These are phyloP conservation scores for Poeciliopsis presidionis DNA, from an alignment of 2,797 vertebrate species.

Conservation along the genomic window DNA sequence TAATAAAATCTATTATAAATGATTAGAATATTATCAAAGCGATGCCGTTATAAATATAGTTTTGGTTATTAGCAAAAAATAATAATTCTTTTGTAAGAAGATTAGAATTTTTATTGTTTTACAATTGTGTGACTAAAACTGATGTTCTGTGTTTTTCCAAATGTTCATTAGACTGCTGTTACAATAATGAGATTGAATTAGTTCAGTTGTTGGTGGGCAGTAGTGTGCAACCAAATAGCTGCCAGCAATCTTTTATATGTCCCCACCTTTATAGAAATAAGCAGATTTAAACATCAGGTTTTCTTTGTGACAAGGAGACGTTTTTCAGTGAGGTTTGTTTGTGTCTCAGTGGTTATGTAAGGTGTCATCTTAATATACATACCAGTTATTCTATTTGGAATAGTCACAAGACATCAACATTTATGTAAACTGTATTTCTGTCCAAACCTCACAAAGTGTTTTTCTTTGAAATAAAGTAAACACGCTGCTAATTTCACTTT, in stretches of 20 bases:
- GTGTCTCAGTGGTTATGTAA: neutral
- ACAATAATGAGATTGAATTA: conserved; percentile 47
- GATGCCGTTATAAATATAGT: neutral
- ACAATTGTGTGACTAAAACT: neutral
- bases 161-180: conserved; percentile 31
- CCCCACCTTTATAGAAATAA: conserved; percentile 39
- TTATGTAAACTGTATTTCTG: neutral
- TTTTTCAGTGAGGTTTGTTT: neutral
- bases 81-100: neutral
- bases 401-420: conserved; percentile 1
- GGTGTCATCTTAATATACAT: neutral
- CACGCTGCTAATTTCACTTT: conserved; percentile 18
- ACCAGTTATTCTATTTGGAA: conserved; percentile 1
- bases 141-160: conserved; percentile 23
- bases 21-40: neutral
- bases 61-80: neutral
- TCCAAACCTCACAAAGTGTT: neutral
- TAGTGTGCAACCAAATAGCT: conserved; percentile 53
- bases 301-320: conserved; percentile 33
- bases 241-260: conserved; percentile 62
- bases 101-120: neutral
- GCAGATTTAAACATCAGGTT: conserved; percentile 43
- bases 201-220: conserved; percentile 56
- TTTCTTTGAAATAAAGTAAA: conserved; percentile 1
- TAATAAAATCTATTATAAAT: neutral